Conservation (phyloP, 2,797 vertebrate genomes). For the Artibeus jamaicensis region DNA sequence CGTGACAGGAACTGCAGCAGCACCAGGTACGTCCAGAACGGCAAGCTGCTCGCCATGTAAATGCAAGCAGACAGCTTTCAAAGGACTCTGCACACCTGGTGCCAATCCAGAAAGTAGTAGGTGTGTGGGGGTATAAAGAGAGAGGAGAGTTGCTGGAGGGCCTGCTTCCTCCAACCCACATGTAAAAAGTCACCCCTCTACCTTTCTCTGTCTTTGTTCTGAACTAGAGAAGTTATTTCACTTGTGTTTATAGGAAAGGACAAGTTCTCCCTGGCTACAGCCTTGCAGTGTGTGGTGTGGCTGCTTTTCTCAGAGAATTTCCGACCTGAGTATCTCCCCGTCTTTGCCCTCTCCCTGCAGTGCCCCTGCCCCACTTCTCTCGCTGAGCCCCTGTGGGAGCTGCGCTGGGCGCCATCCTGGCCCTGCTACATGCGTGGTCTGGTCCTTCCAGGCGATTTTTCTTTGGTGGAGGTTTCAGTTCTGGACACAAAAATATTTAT, state of each 20-base stretch:
- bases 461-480: neutral
- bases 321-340: neutral
- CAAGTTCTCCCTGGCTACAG: neutral
- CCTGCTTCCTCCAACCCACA: fast-evolving
- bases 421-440: neutral
- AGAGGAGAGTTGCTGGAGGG: neutral
- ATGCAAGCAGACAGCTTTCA: neutral
- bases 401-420: neutral
- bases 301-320: neutral
- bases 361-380: neutral
- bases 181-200: neutral
- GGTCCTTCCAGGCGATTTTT: neutral
- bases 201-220: neutral
- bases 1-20: neutral
- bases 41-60: neutral
- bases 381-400: neutral
- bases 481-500: neutral
- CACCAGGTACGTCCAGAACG: neutral
- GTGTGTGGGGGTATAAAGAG: neutral
- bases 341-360: too few species aligned
- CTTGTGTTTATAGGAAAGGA: neutral
- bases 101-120: neutral
- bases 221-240: neutral
- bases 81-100: neutral
- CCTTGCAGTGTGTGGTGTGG: neutral